These are phyloP conservation scores for Pseudococcus jackbeardsleyi DNA, from an alignment of 2,888 invertebrate genomes.

Conservation along the genomic window DNA sequence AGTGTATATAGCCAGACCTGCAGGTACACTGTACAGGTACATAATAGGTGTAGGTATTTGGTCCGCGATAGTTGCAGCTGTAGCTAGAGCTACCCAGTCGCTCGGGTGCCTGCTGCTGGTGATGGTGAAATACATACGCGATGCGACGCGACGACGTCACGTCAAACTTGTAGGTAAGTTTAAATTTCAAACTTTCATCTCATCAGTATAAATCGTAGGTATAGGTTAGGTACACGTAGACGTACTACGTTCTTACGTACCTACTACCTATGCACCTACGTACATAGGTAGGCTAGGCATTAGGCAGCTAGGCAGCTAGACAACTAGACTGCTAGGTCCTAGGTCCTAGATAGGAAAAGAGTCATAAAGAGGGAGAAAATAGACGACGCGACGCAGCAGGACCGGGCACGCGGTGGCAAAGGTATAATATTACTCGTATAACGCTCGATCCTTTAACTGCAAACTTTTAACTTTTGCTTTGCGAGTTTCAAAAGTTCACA, in stretches of 20 bases:
- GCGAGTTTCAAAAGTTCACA: slow-evolving; percentile 42
- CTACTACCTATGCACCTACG: too few relatives aligned
- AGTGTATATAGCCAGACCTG: not conserved
- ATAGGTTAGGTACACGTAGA: too few relatives aligned
- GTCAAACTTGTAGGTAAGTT: slow-evolving; percentile 19
- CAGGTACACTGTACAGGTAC: too few relatives aligned
- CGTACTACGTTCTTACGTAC: too few relatives aligned
- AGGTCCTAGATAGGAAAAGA: too few relatives aligned
- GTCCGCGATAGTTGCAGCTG: not conserved
- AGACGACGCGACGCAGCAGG: not conserved
- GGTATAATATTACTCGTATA: not conserved
- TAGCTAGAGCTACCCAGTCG: too few relatives aligned
- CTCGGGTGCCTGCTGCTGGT: too few relatives aligned
- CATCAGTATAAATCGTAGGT: not conserved
- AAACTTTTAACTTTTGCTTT: slow-evolving; percentile 3
- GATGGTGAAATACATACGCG: not conserved
- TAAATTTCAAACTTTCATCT: slow-evolving; percentile 37
- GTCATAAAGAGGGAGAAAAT: not conserved
- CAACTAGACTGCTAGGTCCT: too few relatives aligned
- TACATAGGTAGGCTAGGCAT: too few relatives aligned
- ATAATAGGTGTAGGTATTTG: not conserved
- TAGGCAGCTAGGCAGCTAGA: too few relatives aligned
- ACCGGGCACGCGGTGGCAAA: not conserved
- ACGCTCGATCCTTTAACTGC: slow-evolving; percentile 16
- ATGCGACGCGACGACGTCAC: slow-evolving; percentile 41